phyloP scores from a whole-genome alignment of 2,113 vertebrate species.

The Chelonoidis abingdonii region DNA sequence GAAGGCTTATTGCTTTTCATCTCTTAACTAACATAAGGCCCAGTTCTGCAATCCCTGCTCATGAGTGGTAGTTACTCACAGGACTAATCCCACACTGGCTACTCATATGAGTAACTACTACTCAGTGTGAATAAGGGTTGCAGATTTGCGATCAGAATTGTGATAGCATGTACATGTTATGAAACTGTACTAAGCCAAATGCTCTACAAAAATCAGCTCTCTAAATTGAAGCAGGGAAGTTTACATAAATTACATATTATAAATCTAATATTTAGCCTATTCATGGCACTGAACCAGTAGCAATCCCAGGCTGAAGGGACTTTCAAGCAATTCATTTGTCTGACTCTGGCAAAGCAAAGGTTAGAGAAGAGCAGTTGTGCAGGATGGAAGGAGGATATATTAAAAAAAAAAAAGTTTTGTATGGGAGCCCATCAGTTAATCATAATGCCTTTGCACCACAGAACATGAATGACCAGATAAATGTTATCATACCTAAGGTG shows the following conservation, averaged over 20 bases:
- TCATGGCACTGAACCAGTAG: neutral
- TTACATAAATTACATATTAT: neutral
- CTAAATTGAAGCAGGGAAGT: neutral
- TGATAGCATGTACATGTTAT: neutral
- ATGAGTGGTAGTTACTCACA: slow-evolving; percentile 43
- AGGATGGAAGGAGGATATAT: fast-evolving
- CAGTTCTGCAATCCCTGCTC: slow-evolving; percentile 27
- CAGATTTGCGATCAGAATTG: neutral
- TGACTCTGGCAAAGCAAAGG: neutral
- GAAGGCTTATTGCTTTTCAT: neutral
- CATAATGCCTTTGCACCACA: neutral
- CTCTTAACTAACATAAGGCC: neutral
- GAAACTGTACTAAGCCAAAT: fast-evolving
- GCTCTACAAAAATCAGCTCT: neutral
- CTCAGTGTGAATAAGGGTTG: neutral
- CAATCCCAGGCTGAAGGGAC: neutral
- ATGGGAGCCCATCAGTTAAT: neutral
- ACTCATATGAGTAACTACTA: neutral
- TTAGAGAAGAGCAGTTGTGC: neutral
- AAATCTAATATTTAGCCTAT: no score
- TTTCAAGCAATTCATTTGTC: neutral
- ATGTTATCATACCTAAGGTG: neutral
- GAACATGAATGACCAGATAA: neutral
- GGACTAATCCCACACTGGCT: slow-evolving; percentile 42
- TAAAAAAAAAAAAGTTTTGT: neutral